Evolutionary conservation across 2,797 vertebrate genomes (phyloP), one percentile per base, ranked within the genome.

Genomic region (Gallinago nigripennis): DNA sequence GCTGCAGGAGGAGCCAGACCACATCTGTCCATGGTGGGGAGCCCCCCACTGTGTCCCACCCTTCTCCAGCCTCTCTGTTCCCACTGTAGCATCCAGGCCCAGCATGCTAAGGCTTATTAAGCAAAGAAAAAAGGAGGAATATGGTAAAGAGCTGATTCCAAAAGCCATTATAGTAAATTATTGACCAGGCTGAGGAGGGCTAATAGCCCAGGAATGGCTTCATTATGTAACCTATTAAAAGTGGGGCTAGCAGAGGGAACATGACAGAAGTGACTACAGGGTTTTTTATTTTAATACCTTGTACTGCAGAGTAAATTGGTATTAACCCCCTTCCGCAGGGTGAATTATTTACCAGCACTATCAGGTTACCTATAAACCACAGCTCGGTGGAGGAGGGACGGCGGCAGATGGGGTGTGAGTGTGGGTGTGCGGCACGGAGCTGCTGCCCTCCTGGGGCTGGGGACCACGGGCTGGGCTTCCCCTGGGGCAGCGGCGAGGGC

Each of bases 161-260:
- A 80, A 79, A 94, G 81, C 91, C 79, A 90, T 94, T 94, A 71
- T 54, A 19, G 96, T 96, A 92, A 97, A 96, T 96, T 90, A 96
- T 96, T 94, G 96, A 93, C 94, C 82, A 92, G 76, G 80, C 86
- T 86, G 88, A 95, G 90, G 88, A 94, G 95, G 96, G 93, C 93
- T 92, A 92, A 94, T 94, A 95, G 95, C 84, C 93, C 83, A 71
- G 88, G 73, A 92, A 95, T 84, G 92, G 93, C 95, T 96, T 92
- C 96, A 95, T 95, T 97, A 93, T 92, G 95, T 97, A 94, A 97
- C 94, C 96, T 96, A 97, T 97, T 97, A 96, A 97, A 94, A 95
- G 78, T 68, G 65, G 89, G 96, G 91, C 95, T 96, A 92, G 84
- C 84, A 82, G 51, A 81, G 82, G 78, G 72, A 94, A 75, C 85